Conservation (phyloP, 1,140 invertebrate genomes). For the Drosophila lowei region DNA sequence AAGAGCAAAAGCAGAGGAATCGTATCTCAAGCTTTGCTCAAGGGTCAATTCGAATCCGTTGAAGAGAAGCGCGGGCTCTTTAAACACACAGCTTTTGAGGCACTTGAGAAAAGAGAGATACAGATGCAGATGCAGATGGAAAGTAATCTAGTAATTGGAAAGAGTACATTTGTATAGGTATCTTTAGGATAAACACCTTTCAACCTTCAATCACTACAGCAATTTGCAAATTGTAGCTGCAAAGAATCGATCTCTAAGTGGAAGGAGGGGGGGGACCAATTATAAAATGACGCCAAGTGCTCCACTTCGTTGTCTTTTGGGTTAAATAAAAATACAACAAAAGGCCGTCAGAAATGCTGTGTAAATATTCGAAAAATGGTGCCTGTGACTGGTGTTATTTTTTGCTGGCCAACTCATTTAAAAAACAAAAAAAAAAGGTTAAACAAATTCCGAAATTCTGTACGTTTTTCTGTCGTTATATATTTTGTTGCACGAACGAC, state of each 20-base stretch:
- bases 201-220: no score
- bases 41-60: background rate
- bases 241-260: background rate
- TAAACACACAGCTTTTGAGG: background rate
- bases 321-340: conserved; percentile 57
- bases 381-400: conserved; percentile 41
- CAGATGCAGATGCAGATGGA: no score
- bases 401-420: conserved; percentile 68
- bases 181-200: no score
- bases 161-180: no score
- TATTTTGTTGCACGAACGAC: conserved; percentile 51
- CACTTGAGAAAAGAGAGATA: no score
- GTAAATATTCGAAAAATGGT: conserved; percentile 73
- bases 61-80: background rate
- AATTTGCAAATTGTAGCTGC: background rate
- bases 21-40: no score
- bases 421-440: conserved; percentile 62
- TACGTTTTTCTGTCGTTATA: conserved; percentile 17
- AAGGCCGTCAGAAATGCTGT: conserved; percentile 65
- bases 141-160: no score
- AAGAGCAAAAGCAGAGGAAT: no score
- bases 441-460: conserved; percentile 64
- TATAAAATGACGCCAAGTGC: conserved; percentile 59
- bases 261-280: background rate
- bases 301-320: conserved; percentile 62